These are phyloP conservation scores for Philaenus spumarius DNA, from an alignment of 1,140 invertebrate species.

Conservation along the genomic window DNA sequence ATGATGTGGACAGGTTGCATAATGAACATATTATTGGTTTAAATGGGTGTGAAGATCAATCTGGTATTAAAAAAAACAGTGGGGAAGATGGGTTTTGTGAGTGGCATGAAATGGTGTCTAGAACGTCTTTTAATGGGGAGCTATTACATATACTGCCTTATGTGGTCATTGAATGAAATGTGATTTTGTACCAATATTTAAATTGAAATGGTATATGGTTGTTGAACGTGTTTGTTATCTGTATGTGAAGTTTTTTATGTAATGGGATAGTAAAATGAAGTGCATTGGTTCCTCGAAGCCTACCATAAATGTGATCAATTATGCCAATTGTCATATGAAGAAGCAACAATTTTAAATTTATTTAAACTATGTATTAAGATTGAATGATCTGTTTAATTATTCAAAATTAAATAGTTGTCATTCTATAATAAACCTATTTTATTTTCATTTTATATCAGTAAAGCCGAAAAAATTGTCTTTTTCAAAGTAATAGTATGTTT, in stretches of 20 bases:
- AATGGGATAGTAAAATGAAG: neutral
- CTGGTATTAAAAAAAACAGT: slow-evolving; percentile 2
- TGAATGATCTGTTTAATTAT: neutral
- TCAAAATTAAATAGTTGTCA: neutral
- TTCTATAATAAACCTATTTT: neutral
- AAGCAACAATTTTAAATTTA: slow-evolving; percentile 8
- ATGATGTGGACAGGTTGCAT: slow-evolving; percentile 41
- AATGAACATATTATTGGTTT: slow-evolving; percentile 45
- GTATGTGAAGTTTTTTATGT: neutral
- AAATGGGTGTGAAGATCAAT: slow-evolving; percentile 53
- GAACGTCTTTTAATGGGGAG: slow-evolving; percentile 60
- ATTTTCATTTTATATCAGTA: neutral
- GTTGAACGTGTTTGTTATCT: slow-evolving; percentile 10
- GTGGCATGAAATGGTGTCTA: slow-evolving; percentile 72
- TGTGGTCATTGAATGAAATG: slow-evolving; percentile 74
- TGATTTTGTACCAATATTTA: slow-evolving; percentile 6
- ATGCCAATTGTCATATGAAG: slow-evolving; percentile 10
- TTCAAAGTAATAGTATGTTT: neutral
- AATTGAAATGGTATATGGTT: neutral
- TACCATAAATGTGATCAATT: slow-evolving; percentile 6
- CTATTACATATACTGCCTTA: slow-evolving; percentile 84
- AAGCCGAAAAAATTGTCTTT: neutral
- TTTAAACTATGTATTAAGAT: neutral
- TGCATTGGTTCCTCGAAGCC: slow-evolving; percentile 1
- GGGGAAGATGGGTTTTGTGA: slow-evolving; percentile 52